Base-by-base conservation (phyloP, 2,113 vertebrate species). In the Bos indicus region DNA sequence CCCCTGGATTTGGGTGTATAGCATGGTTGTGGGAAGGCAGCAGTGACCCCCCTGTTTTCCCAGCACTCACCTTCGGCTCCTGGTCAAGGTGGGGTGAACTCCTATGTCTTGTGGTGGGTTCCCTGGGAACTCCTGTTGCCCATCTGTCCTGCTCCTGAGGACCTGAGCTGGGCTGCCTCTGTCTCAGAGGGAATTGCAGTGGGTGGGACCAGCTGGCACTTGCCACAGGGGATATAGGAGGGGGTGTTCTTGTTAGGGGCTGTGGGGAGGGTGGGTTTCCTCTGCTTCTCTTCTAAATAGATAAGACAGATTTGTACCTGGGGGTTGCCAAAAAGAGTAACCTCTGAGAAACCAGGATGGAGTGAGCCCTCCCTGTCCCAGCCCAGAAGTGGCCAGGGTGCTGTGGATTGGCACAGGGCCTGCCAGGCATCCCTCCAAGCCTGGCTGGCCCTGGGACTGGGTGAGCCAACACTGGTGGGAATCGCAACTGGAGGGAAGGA, bases 11-110 rank as follows among this genome's bases (percentile, higher is more conserved):
- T 21, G 28, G 52, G 28, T n/a, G 14, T 36, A 52, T 43, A 62
- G 56, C n/a, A 28, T 54, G 0, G 36, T 3, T 43, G 62, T 51
- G 84, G 97, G 92, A 98, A 97, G 98, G 96, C 94, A 93, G 95
- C 85, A 96, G 98, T 52, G 33, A 14, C 57, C 19, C n/a, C 28
- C 14, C 13, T 33, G 62, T 36, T 80, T 95, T 81, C n/a, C 5
- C 12, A 94, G 57, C 48, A 83, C 98, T 91, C 86, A 97, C 74
- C 60, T 52, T n/a, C 56, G 67, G 96, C 81, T 97, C 86, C 84
- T 95, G 96, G 0, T 4, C 83, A 96, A 97, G 85, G 40, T 43
- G 91, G 13, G 46, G 23, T 25, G 19, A 82, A 48, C 92, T 85
- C 89, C 64, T 90, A n/a, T 33, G 91, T 97, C 94, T 97, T 97